Evolutionary conservation across 2,888 invertebrate genomes (phyloP).

Genomic region (Acleris emargana): DNA sequence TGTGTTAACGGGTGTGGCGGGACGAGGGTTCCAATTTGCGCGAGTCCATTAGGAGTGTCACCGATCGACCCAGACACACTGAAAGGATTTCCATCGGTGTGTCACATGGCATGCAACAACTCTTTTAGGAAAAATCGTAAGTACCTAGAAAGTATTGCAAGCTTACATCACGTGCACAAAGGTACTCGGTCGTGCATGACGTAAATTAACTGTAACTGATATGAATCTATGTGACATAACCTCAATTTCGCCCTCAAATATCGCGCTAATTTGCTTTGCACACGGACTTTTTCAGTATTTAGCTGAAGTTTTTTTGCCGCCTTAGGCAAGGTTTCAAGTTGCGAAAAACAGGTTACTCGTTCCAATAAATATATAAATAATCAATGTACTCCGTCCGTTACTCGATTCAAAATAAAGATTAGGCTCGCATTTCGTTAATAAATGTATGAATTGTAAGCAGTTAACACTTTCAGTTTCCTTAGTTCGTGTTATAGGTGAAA

Average conservation of each 20-base stretch:
- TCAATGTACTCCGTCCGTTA: no score
- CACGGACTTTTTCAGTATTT: no score
- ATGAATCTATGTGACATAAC: no score
- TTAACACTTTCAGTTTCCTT: slow-evolving; percentile 28
- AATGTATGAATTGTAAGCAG: slow-evolving; percentile 17
- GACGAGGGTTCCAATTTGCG: slow-evolving; percentile 66
- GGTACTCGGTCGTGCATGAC: no score
- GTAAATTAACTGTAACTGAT: no score
- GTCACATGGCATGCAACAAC: slow-evolving; percentile 78
- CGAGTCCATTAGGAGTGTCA: slow-evolving; percentile 58
- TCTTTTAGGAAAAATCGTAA: slow-evolving; percentile 70
- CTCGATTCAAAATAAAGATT: background rate
- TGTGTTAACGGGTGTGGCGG: slow-evolving; percentile 67
- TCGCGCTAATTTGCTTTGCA: no score
- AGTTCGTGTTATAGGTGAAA: slow-evolving; percentile 38
- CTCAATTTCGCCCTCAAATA: no score
- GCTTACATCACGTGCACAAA: background rate
- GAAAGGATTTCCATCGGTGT: slow-evolving; percentile 74
- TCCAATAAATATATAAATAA: no score
- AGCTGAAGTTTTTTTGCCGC: no score
- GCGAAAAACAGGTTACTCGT: no score
- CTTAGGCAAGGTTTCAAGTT: no score
- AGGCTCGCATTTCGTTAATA: background rate
- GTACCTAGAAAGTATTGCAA: slow-evolving; percentile 44
- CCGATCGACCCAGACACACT: slow-evolving; percentile 64